phyloP scores from a whole-genome alignment of 2,888 invertebrate genomes.

The Embidobia sp. region DNA sequence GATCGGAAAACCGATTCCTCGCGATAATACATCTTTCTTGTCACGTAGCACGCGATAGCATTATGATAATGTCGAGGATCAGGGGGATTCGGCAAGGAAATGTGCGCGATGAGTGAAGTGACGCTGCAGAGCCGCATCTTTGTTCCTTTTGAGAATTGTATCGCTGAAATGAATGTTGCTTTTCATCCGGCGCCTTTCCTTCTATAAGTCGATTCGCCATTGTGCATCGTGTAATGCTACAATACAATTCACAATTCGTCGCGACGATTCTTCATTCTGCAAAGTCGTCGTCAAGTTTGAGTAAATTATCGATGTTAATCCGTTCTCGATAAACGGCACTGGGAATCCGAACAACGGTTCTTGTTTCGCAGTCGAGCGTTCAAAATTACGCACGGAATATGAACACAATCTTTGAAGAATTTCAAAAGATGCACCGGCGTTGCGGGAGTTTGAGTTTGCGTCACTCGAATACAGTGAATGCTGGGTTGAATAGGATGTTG shows the following conservation, averaged over 20 bases:
- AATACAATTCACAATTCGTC: conserved; percentile 28
- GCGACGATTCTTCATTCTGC: conserved; percentile 27
- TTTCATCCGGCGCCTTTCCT: conserved; percentile 54
- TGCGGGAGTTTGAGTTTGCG: too few relatives aligned
- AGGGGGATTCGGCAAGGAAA: conserved; percentile 76
- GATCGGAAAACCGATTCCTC: conserved; percentile 70
- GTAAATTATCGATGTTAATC: conserved; percentile 54
- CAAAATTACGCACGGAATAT: too few relatives aligned
- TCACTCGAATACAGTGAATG: too few relatives aligned
- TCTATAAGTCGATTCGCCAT: conserved; percentile 54
- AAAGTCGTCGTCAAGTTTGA: conserved; percentile 39
- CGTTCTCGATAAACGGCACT: conserved; percentile 30
- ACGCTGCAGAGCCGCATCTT: conserved; percentile 67
- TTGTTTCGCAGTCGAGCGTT: too few relatives aligned
- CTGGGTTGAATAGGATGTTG: too few relatives aligned
- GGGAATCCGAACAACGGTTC: too few relatives aligned
- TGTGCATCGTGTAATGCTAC: conserved; percentile 38
- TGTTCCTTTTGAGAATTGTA: conserved; percentile 59
- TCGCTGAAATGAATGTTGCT: conserved; percentile 67
- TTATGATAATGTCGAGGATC: conserved; percentile 79
- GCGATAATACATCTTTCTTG: conserved; percentile 78
- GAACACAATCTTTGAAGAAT: too few relatives aligned
- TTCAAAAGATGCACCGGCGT: too few relatives aligned
- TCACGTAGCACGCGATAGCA: conserved; percentile 78
- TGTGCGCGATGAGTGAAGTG: conserved; percentile 75